phyloP scores from a whole-genome alignment of 2,797 vertebrate species.

The Streptopelia turtur region DNA sequence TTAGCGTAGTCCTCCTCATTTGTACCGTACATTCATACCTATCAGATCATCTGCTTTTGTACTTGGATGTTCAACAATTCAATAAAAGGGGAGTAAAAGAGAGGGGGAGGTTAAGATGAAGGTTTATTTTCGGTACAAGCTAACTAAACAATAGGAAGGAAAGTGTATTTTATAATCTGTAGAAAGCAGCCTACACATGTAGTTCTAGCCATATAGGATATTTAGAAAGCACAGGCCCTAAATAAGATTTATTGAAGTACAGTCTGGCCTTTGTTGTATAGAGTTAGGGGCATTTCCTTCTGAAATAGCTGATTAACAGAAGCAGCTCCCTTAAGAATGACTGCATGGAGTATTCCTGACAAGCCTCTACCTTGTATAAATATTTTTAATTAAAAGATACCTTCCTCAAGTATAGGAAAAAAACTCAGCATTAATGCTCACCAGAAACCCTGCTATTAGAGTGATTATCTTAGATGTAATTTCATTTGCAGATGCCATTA shows the following conservation, averaged over 20 bases:
- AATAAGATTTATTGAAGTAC: constrained; percentile 31
- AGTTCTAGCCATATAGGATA: not conserved
- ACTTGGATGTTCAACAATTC: not conserved
- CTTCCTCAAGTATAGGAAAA: constrained; percentile 69
- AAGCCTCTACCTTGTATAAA: constrained; percentile 66
- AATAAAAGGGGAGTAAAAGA: not conserved
- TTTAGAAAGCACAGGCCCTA: constrained; percentile 29
- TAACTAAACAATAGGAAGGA: not conserved
- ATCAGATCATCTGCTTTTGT: not conserved
- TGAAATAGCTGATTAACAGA: constrained; percentile 56
- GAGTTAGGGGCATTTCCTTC: constrained; percentile 33
- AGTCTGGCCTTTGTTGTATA: not conserved
- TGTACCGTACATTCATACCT: not conserved
- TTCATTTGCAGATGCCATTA: constrained; percentile 70
- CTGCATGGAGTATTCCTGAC: constrained; percentile 29
- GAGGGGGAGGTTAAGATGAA: not conserved
- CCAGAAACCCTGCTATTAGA: constrained; percentile 71
- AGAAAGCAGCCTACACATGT: not conserved
- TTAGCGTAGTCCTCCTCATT: not conserved
- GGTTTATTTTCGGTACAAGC: not conserved
- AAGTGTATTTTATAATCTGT: not conserved
- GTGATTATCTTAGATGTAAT: constrained; percentile 73
- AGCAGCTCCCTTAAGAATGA: constrained; percentile 42
- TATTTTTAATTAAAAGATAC: constrained; percentile 78
- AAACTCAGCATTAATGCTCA: constrained; percentile 63